Evolutionary conservation across 2,113 vertebrate genomes (phyloP).

Genomic region (Tyto alba): DNA sequence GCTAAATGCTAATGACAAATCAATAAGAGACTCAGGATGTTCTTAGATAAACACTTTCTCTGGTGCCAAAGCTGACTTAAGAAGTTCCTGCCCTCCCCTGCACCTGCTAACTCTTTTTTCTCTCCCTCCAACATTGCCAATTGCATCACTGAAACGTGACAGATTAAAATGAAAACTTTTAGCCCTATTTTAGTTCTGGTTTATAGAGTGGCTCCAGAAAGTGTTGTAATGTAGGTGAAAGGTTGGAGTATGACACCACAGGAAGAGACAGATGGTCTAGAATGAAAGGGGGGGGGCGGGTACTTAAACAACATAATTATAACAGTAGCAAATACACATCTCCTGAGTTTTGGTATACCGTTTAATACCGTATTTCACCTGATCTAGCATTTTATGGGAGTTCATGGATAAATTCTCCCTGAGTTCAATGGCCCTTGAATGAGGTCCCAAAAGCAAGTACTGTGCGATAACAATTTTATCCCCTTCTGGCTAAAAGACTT

Average conservation of each 20-base stretch:
- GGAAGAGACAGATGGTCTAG: not conserved
- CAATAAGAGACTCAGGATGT: slow-evolving; percentile 8
- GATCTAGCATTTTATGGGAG: not conserved
- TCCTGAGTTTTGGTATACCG: not conserved
- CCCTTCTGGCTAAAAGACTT: not conserved
- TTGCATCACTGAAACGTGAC: not conserved
- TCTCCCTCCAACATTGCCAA: not conserved
- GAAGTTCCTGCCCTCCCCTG: slow-evolving; percentile 7
- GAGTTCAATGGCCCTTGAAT: not conserved
- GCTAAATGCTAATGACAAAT: not conserved
- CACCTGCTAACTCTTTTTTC: slow-evolving; percentile 14
- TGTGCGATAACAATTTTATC: not conserved
- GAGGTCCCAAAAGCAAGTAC: not conserved
- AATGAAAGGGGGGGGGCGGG: not conserved
- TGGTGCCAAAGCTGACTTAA: slow-evolving; percentile 14
- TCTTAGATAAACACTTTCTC: slow-evolving; percentile 5
- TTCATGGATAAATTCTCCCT: not conserved
- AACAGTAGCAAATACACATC: not conserved
- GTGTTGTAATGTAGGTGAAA: not conserved
- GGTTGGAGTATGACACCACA: not conserved
- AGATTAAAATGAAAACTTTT: not conserved
- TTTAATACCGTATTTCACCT: not conserved
- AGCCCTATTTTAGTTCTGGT: not conserved
- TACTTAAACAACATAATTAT: not conserved
- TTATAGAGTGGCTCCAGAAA: not conserved